Evolutionary conservation across 2,113 vertebrate genomes (phyloP), one percentile per base, ranked within the genome.

Genomic region (Chrysochloris asiatica): DNA sequence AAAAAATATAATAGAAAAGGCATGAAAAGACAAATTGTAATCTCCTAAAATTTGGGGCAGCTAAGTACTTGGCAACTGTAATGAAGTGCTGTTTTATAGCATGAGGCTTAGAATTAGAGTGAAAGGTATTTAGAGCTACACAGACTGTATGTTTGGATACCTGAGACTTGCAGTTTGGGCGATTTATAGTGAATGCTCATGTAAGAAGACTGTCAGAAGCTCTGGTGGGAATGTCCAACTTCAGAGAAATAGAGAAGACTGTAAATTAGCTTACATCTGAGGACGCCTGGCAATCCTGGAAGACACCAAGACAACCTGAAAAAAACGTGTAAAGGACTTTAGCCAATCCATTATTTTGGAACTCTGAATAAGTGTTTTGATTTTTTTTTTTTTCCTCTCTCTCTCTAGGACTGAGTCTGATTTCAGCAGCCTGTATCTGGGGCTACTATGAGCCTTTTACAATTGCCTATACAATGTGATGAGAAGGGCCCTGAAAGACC

Each of bases 1-100:
- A 59, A 36, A 83, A 47, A 94, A 92, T 43, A 88, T 90, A 86
- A 61, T 83, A 33, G 50, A 83, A 91, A 95, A 80, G 9, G 26
- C 59, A 79, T 5, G 38, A 30, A 41, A 81, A 54, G 10, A 83
- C 19, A 94, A 6, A 81, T 65, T 69, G 90, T 72, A 83, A 67
- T 59, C 12, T 63, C 14, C 56, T 61, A 26, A 81, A 85, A 52
- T 79, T 45, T 83, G 38, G 33, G 10, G 22, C 5, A 86, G 43
- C 67, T 80, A 90, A 79, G 26, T 48, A 87, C 26, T 78, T 73
- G 19, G 41, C 33, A 36, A 4, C 36, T 86, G 21, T 84, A 38
- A 87, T 73, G 13, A 79, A 61, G 22, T 33, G 2, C 21, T 45
- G 19, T 16, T 59, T 79, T 65, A 59, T 8, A 75, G 38, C 9